Percentiles rank a stretch among this genome's conserved stretches.
phyloP scores from a whole-genome alignment of 2,113 vertebrate species.

The Seriola quinqueradiata region DNA sequence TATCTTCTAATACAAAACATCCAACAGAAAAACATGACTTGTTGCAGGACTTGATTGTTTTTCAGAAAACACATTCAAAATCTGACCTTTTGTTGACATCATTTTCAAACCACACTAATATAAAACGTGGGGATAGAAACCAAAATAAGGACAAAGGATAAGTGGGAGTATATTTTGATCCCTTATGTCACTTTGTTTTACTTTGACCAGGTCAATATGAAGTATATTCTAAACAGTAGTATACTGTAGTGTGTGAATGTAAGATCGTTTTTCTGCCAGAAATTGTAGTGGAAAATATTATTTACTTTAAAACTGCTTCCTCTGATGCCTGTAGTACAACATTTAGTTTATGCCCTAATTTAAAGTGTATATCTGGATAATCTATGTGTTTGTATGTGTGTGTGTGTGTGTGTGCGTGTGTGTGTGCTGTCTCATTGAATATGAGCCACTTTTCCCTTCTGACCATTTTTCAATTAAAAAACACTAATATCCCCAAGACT shows the following conservation, averaged over 20 bases:
- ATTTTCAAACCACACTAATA: background rate
- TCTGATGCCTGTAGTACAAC: background rate
- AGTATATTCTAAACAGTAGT: background rate
- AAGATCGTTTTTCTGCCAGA: background rate
- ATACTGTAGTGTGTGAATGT: background rate
- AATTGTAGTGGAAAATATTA: background rate
- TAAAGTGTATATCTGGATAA: constrained; percentile 30
- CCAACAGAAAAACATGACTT: background rate
- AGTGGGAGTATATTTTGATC: background rate
- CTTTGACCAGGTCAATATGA: background rate
- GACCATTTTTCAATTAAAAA: constrained; percentile 74
- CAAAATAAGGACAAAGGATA: background rate
- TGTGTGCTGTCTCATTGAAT: constrained; percentile 23
- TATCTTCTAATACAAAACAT: background rate
- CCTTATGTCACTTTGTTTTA: background rate
- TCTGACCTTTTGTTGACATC: background rate
- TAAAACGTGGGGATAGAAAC: background rate
- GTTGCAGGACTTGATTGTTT: background rate
- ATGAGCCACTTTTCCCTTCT: constrained; percentile 55
- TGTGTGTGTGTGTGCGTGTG: constrained; percentile 23
- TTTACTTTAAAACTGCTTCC: background rate
- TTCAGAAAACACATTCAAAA: background rate
- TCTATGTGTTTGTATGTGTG: constrained; percentile 32
- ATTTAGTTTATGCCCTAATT: background rate
- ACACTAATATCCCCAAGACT: constrained; percentile 76